Percentiles rank a stretch among this genome's conserved stretches.
phyloP scores from a whole-genome alignment of 2,888 invertebrate genomes.

The Arge pagana region DNA sequence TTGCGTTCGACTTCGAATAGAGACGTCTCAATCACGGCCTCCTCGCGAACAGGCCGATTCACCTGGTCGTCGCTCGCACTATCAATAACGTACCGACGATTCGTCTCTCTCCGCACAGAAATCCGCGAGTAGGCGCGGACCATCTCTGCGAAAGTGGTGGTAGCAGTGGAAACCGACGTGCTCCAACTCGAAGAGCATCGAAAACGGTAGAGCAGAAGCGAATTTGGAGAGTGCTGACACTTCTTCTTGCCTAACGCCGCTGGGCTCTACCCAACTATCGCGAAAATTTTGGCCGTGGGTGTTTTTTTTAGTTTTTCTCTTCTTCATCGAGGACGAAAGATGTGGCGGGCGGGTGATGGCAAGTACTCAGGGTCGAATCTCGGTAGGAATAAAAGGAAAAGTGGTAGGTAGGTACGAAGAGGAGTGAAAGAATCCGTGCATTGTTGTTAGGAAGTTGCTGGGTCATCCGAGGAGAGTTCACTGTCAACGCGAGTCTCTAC shows the following conservation, averaged over 20 bases:
- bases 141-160: slow-evolving; percentile 18
- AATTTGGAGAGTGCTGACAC: no score
- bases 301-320: no score
- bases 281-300: no score
- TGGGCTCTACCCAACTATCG: no score
- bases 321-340: neutral
- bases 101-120: no score
- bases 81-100: slow-evolving; percentile 12
- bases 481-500: slow-evolving; percentile 37
- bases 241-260: no score
- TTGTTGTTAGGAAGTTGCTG: slow-evolving; percentile 37
- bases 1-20: slow-evolving; percentile 14
- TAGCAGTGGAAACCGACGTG: slow-evolving; percentile 33
- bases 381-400: neutral
- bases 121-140: no score
- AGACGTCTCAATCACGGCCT: slow-evolving; percentile 24
- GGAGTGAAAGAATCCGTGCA: slow-evolving; percentile 20
- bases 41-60: slow-evolving; percentile 13
- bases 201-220: no score
- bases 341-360: slow-evolving; percentile 9
- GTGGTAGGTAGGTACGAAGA: neutral
- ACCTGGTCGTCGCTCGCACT: slow-evolving; percentile 2
- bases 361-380: slow-evolving; percentile 7
- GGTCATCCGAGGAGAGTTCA: slow-evolving; percentile 40
- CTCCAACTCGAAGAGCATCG: no score